Evolutionary conservation across 2,113 vertebrate genomes (phyloP).

Genomic region (Martes martes): DNA sequence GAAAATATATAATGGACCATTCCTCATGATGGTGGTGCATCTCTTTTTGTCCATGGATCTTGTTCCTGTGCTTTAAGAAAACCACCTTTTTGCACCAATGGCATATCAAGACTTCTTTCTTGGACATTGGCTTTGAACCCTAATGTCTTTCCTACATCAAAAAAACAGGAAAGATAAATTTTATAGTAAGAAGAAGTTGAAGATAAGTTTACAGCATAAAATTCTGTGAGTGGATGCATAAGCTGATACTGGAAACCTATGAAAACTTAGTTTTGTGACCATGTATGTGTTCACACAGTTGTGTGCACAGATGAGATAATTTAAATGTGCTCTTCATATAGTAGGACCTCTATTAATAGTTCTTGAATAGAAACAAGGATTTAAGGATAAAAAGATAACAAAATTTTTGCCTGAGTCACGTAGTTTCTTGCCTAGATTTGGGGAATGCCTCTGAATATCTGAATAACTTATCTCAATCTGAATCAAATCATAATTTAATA

Average conservation of each 20-base stretch:
- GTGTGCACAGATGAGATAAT: neutral
- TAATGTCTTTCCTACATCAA: too few species aligned
- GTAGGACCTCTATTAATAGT: neutral
- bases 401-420: neutral
- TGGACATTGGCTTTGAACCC: too few species aligned
- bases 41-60: too few species aligned
- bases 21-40: too few species aligned
- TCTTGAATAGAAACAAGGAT: neutral
- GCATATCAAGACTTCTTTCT: too few species aligned
- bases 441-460: neutral
- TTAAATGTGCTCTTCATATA: neutral
- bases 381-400: neutral
- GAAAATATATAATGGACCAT: too few species aligned
- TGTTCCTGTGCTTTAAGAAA: too few species aligned
- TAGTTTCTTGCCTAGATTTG: neutral
- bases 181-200: neutral
- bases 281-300: neutral
- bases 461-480: neutral
- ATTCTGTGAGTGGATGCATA: neutral
- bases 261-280: neutral
- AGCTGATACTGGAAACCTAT: neutral
- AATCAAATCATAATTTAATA: slow-evolving; percentile 28
- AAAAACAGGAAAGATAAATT: neutral
- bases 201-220: neutral
- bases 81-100: too few species aligned